Evolutionary conservation across 2,888 invertebrate genomes (phyloP), one percentile per base, ranked within the genome.

Genomic region (Keiferia lycopersicella): DNA sequence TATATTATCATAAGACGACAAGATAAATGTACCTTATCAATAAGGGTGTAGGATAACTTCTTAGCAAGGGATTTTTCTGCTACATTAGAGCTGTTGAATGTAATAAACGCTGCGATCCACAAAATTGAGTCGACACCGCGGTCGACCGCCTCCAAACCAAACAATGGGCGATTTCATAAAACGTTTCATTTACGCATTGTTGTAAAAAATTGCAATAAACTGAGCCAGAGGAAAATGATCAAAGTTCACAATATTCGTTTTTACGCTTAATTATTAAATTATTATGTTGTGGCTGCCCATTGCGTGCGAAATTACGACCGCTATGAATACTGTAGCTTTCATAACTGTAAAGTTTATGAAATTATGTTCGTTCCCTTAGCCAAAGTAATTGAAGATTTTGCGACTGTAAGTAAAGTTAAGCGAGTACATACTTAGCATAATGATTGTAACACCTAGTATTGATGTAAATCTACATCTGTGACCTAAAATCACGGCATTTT

Each of bases 41-140:
- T 59, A n/a, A 34, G 30, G 50, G 63, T 63, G 53, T 68, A 57
- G 50, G 53, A 57, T 53, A 60, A 65, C 39, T 67, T 63, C 65
- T 65, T 56, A 62, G 65, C 64, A 69, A 70, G 65, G 68, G 67
- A 69, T 67, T 68, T 68, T 75, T 73, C 70, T 69, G 68, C 68
- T 68, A 72, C 73, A 75, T 74, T 76, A 71, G 66, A 68, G 67
- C 72, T 71, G 68, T 71, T 73, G 68, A 74, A 73, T 69, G 72
- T 66, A 71, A 73, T 71, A 74, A 74, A 73, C 68, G 67, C 53
- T 66, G 68, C 66, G 67, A 73, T 73, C 75, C 71, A 72, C 69
- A 69, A 71, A 71, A 75, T 71, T 68, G 72, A 70, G 62, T 66
- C 72, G 68, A 63, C 64, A 64, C 59, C 62, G 53, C 66, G 64